Conservation (phyloP, 2,797 vertebrate genomes). For the Myioborus miniatus region DNA sequence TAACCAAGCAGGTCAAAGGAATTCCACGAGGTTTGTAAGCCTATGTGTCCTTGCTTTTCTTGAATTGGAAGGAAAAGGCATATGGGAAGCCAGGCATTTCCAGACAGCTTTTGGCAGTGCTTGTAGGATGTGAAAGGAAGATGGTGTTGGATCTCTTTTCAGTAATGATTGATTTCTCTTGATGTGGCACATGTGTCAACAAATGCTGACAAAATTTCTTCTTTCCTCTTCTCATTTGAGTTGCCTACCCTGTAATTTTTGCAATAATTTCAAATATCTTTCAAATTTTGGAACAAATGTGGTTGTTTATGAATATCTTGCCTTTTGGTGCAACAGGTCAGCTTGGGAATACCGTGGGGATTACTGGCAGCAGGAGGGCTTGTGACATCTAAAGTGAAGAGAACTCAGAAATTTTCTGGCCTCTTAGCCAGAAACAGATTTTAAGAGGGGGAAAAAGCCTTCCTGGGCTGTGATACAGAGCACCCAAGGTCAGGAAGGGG, state of each 20-base stretch:
- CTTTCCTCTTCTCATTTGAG: neutral
- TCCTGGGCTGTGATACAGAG: neutral
- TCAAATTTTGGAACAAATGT: neutral
- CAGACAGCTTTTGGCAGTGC: neutral
- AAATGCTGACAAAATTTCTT: neutral
- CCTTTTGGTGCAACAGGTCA: neutral
- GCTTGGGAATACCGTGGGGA: neutral
- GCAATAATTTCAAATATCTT: neutral
- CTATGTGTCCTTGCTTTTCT: neutral
- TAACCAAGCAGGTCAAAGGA: conserved; percentile 87
- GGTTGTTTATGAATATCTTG: neutral
- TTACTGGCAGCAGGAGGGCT: neutral
- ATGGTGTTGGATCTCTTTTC: neutral
- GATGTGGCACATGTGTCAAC: neutral
- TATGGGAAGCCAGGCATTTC: neutral
- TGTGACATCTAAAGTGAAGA: neutral
- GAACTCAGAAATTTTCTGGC: neutral
- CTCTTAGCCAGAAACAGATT: neutral
- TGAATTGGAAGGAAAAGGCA: neutral
- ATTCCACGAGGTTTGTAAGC: conserved; percentile 82
- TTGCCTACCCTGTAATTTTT: neutral
- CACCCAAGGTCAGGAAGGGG: neutral
- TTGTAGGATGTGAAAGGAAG: neutral
- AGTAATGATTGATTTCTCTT: neutral
- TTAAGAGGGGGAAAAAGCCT: neutral